Conservation (phyloP, 1,140 invertebrate genomes). For the Luehdorfia chinensis region DNA sequence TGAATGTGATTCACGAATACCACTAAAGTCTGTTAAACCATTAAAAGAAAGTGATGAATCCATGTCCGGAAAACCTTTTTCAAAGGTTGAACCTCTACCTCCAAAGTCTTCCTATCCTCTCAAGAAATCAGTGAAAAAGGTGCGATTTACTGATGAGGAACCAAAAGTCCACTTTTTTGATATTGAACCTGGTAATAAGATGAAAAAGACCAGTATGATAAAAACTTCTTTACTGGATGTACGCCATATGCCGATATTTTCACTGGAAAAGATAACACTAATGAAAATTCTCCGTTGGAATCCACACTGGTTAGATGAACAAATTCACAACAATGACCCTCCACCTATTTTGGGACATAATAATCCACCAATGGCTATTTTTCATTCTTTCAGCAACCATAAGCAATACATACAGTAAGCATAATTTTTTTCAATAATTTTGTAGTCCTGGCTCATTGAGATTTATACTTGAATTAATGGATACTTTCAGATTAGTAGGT, state of each 20-base stretch:
- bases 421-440: constrained; percentile 8
- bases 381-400: constrained; percentile 49
- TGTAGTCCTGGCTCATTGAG: too few species aligned
- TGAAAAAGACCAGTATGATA: constrained; percentile 52
- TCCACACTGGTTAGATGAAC: constrained; percentile 60
- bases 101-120: neutral
- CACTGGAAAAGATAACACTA: constrained; percentile 52
- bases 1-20: constrained; percentile 10
- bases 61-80: constrained; percentile 31
- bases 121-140: constrained; percentile 40
- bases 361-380: constrained; percentile 44
- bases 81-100: constrained; percentile 40
- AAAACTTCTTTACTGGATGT: constrained; percentile 45
- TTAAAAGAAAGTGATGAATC: constrained; percentile 34
- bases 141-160: constrained; percentile 41
- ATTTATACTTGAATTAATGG: too few species aligned
- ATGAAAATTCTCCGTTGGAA: constrained; percentile 65
- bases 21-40: constrained; percentile 38
- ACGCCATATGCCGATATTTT: constrained; percentile 41
- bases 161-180: constrained; percentile 42
- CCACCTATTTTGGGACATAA: constrained; percentile 60
- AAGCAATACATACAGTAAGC: constrained; percentile 62
- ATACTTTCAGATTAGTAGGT: constrained; percentile 49
- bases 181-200: constrained; percentile 60
- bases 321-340: constrained; percentile 43